Evolutionary conservation across 1,140 invertebrate genomes (phyloP), one percentile per base, ranked within the genome.

Genomic region (Theocolax elegans): DNA sequence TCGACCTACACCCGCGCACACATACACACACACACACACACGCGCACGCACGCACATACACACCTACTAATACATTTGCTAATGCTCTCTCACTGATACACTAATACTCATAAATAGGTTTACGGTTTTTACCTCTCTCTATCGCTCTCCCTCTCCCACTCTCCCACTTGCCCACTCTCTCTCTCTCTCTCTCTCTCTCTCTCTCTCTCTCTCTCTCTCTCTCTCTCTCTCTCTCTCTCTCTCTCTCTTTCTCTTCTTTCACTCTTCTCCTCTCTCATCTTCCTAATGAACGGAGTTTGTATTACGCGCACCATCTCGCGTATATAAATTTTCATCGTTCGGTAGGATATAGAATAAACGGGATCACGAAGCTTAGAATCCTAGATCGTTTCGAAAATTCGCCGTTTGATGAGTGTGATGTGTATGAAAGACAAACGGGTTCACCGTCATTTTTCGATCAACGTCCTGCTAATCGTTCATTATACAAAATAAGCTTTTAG

Each of bases 241-340:
- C 19, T 35, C 25, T 46, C 27, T 48, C 46, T 44, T 49, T 29
- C 17, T 53, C 44, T 35, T 23, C 13, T 53, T 25, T 53, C 49
- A 6, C 13, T 15, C 15, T 15, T 29, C 49, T 53, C 23, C 3
- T 44, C 49, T 42, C 38, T 65, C 63, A 54, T 65, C 62, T 65
- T 65, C 54, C 63, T 65, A 65, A 65, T 42, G 48, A 65, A 46
- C 48, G 64, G 3, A 38, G 7, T 51, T 65, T 65, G 21, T 63
- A 35, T 53, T 53, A 53, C n/a, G 25, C 60, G 8, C 46, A 21
- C 25, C n/a, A n/a, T n/a, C n/a, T n/a, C n/a, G n/a, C n/a, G n/a
- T n/a, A n/a, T n/a, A n/a, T n/a, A n/a, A n/a, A n/a, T n/a, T n/a
- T n/a, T n/a, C n/a, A n/a, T n/a, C n/a, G n/a, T n/a, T n/a, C n/a